Evolutionary conservation across 2,113 vertebrate species (phyloP).

Genomic region (Cepphus grylle): DNA sequence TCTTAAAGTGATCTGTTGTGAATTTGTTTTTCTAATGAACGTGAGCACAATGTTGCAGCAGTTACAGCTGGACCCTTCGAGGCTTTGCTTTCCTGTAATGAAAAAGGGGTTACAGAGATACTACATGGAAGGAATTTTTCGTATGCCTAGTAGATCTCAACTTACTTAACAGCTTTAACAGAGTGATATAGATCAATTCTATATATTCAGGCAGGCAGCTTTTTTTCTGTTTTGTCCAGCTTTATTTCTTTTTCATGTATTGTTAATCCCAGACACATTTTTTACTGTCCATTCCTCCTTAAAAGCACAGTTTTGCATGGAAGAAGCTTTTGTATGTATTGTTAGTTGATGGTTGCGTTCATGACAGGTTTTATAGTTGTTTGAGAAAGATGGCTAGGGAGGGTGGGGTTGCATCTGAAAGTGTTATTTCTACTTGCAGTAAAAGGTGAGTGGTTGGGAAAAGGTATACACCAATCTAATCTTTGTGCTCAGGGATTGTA

Average conservation of each 20-base stretch:
- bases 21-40: slow-evolving; percentile 53
- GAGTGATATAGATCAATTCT: not conserved
- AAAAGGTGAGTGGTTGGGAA: not conserved
- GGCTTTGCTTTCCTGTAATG: not conserved
- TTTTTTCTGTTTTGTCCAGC: not conserved
- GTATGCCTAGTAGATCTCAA: not conserved
- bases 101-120: not conserved
- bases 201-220: not conserved
- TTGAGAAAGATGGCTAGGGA: not conserved
- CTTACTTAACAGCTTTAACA: not conserved
- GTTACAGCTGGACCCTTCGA: not conserved
- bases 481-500: not conserved
- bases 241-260: not conserved
- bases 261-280: not conserved
- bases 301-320: not conserved
- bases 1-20: slow-evolving; percentile 44
- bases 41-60: not conserved
- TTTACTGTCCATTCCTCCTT: not conserved
- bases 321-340: not conserved
- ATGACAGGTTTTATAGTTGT: not conserved
- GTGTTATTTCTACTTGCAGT: not conserved
- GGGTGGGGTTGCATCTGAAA: not conserved
- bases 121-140: not conserved
- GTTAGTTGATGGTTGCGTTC: not conserved
- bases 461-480: not conserved